A percentile compares a stretch with the other conserved stretches of the same genome.
phyloP scores from a whole-genome alignment of 2,113 vertebrate species.

The Garra rufa region DNA sequence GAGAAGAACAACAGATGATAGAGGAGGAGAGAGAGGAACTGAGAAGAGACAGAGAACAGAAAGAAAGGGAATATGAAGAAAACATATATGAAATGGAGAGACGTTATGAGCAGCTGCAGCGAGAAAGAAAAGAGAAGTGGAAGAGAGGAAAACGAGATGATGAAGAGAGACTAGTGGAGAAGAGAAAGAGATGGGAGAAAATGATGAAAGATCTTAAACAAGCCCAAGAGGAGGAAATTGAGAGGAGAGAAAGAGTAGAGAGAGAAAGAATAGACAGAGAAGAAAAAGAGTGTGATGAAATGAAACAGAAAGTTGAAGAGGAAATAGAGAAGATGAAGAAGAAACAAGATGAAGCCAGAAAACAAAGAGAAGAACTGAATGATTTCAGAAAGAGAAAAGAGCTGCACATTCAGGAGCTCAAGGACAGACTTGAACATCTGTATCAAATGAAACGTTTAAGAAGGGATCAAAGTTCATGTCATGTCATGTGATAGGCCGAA shows the following conservation, averaged over 20 bases:
- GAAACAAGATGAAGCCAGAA: background rate
- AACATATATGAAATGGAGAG: background rate
- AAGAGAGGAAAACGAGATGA: no score
- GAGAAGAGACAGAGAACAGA: background rate
- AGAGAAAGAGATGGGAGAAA: no score
- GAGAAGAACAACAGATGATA: no score
- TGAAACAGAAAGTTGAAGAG: background rate
- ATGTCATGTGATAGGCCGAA: background rate
- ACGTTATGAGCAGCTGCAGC: no score
- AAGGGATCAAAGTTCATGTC: no score
- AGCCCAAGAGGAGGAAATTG: background rate
- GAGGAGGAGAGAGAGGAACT: no score
- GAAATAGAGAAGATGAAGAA: background rate
- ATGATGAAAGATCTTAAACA: no score
- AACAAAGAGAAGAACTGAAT: background rate
- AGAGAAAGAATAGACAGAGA: background rate
- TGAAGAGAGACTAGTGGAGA: no score
- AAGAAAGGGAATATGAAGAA: background rate
- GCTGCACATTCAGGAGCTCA: background rate
- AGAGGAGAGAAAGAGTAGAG: slow-evolving; percentile 7
- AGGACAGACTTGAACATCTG: background rate
- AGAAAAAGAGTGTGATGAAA: background rate
- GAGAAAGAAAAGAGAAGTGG: no score
- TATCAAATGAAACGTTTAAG: background rate
- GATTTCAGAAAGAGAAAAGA: background rate